Conservation (phyloP, 2,888 invertebrate species). For the Drosophila melanocephala region DNA sequence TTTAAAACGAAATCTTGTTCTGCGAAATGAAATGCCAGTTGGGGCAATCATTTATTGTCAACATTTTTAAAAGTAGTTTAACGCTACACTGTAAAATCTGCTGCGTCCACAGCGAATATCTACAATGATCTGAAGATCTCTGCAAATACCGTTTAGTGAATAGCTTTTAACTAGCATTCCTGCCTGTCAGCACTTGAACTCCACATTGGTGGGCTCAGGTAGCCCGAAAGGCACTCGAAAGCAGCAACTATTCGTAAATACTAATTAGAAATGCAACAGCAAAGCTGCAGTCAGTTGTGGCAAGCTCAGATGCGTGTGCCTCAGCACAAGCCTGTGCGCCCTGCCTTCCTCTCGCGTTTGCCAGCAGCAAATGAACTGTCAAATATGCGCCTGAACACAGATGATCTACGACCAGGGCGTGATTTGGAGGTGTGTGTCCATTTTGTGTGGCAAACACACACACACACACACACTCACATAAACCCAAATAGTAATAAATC, state of each 20-base stretch:
- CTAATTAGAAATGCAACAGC: constrained; percentile 73
- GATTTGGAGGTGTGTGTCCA: constrained; percentile 45
- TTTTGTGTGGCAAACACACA: constrained; percentile 56
- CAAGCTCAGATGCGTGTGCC: constrained; percentile 24
- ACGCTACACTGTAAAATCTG: constrained; percentile 2
- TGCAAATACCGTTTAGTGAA: constrained; percentile 48
- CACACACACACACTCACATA: constrained; percentile 55
- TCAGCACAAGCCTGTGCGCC: background rate
- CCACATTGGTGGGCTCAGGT: constrained; percentile 31
- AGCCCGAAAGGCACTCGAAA: constrained; percentile 32
- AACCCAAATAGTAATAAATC: constrained; percentile 59
- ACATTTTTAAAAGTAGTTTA: background rate
- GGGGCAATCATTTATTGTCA: background rate
- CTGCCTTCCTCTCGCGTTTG: background rate
- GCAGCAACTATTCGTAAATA: constrained; percentile 69
- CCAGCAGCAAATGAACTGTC: constrained; percentile 77
- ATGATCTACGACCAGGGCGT: constrained; percentile 72
- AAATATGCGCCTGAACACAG: constrained; percentile 50
- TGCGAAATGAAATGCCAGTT: background rate
- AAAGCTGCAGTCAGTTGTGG: constrained; percentile 36
- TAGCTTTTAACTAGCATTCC: constrained; percentile 47
- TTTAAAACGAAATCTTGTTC: background rate
- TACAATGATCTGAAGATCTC: constrained; percentile 26
- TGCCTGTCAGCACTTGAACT: constrained; percentile 59
- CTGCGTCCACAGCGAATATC: background rate